Evolutionary conservation across 2,888 invertebrate species (phyloP).

Genomic region (Lacanobia wlatinum): DNA sequence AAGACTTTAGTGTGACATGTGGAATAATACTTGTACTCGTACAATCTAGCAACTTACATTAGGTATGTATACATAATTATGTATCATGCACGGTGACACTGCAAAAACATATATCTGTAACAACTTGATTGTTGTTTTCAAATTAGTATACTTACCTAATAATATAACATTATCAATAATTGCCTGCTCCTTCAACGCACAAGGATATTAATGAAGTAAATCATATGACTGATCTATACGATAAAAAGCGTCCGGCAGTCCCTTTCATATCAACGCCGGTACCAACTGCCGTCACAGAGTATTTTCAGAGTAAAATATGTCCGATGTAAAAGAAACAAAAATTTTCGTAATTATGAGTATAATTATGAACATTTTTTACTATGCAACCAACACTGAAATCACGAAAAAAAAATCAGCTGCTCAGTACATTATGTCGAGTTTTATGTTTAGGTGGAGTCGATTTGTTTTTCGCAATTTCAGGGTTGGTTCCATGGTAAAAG

Average conservation of each 20-base stretch:
- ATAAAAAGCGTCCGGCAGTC: background rate
- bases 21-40: background rate
- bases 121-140: background rate
- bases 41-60: background rate
- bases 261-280: conserved; percentile 8
- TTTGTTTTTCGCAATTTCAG: too few species aligned
- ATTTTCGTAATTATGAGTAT: too few species aligned
- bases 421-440: too few species aligned
- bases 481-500: too few species aligned
- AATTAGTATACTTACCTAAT: background rate
- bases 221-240: background rate
- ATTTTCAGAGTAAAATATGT: background rate
- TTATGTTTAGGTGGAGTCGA: too few species aligned
- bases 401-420: too few species aligned
- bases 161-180: conserved; percentile 1
- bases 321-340: too few species aligned
- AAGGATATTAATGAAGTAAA: background rate
- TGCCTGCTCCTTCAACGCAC: background rate
- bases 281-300: background rate
- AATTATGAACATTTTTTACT: too few species aligned
- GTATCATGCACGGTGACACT: background rate
- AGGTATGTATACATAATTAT: too few species aligned
- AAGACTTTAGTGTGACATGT: too few species aligned
- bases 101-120: conserved; percentile 4
- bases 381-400: too few species aligned